Conservation (phyloP, 2,888 invertebrate species). For the Pterostichus niger region DNA sequence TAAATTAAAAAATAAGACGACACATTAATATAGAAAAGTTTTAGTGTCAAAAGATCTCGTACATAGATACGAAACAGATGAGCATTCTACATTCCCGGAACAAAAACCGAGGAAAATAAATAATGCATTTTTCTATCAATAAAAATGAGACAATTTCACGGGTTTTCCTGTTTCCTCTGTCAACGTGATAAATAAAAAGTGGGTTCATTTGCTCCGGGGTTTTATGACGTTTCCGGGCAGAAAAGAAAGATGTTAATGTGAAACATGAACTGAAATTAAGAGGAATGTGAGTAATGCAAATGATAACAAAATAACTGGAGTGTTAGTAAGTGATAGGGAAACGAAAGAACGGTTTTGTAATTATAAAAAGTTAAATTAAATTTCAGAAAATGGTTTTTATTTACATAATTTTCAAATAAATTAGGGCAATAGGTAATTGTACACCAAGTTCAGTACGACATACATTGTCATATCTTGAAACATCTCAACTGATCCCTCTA, state of each 20-base stretch:
- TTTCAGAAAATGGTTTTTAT: background rate
- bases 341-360: background rate
- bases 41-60: too few relatives aligned
- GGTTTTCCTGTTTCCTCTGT: conserved; percentile 7
- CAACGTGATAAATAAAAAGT: conserved; percentile 39
- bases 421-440: too few relatives aligned
- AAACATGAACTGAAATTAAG: conserved; percentile 27
- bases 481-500: too few relatives aligned
- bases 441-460: too few relatives aligned
- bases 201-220: conserved; percentile 19
- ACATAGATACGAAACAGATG: too few relatives aligned
- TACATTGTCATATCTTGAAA: too few relatives aligned
- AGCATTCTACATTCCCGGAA: too few relatives aligned
- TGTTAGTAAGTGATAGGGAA: conserved; percentile 21
- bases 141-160: conserved; percentile 41
- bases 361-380: conserved; percentile 34
- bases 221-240: conserved; percentile 23
- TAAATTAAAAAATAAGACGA: too few relatives aligned
- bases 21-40: too few relatives aligned
- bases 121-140: conserved; percentile 46
- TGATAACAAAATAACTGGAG: conserved; percentile 26
- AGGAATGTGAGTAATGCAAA: conserved; percentile 23
- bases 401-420: too few relatives aligned
- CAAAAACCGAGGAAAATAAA: conserved; percentile 21
- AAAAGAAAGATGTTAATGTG: background rate